Percentiles rank a stretch among this genome's conserved stretches.
Evolutionary conservation across 92 coral and sea anemone genomes (phyloP).

Genomic region (Zoanthus sansibaricus): DNA sequence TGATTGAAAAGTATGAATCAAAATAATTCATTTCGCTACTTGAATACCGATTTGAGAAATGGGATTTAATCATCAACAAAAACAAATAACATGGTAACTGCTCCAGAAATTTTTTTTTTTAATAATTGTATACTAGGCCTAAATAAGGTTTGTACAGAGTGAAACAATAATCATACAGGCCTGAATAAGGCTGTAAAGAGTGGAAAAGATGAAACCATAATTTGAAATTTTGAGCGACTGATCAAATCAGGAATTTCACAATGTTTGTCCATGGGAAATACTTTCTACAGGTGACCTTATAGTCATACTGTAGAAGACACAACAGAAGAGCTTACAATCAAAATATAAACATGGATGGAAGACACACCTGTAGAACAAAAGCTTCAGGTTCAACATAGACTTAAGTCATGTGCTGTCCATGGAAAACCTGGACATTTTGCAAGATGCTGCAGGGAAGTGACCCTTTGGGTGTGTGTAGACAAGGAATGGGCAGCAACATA

Average conservation of each 20-base stretch:
- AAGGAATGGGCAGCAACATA: background rate
- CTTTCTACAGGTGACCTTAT: background rate
- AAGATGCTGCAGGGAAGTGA: background rate
- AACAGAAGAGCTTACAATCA: background rate
- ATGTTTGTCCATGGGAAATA: background rate
- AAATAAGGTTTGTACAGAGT: no score
- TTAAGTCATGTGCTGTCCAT: background rate
- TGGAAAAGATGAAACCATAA: no score
- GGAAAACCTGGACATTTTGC: background rate
- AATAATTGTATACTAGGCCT: no score
- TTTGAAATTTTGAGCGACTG: no score
- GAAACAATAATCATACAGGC: no score
- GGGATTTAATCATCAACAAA: no score
- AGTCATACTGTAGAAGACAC: background rate
- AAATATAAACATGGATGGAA: background rate
- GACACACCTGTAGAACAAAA: background rate
- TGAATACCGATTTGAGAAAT: no score
- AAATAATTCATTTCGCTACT: no score
- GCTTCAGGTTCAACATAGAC: background rate
- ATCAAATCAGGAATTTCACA: background rate
- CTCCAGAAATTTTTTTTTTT: no score
- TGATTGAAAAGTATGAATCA: no score
- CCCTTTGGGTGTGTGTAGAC: background rate
- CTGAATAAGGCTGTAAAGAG: no score
- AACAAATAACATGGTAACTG: no score